These are phyloP conservation scores for Nephrotoma guestfalica DNA, from an alignment of 2,888 invertebrate genomes.

Conservation along the genomic window DNA sequence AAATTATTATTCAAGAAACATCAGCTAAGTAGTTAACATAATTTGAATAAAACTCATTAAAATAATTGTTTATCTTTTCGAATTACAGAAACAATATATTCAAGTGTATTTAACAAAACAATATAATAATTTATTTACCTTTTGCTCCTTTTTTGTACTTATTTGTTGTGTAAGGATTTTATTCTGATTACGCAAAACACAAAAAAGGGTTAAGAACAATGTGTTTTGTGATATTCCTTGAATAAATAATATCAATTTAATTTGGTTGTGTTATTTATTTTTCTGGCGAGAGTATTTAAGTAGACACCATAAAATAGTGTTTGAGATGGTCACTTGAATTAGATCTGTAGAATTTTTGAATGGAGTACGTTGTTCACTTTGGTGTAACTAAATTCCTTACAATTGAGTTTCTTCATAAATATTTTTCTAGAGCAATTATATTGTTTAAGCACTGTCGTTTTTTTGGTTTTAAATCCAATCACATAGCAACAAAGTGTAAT, in stretches of 20 bases:
- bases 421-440: too few relatives aligned
- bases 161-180: neutral
- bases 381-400: too few relatives aligned
- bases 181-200: neutral
- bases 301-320: neutral
- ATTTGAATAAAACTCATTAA: neutral
- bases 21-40: neutral
- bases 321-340: too few relatives aligned
- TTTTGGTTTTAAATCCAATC: too few relatives aligned
- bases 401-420: too few relatives aligned
- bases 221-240: neutral
- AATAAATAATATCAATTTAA: neutral
- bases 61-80: neutral
- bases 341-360: too few relatives aligned
- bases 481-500: too few relatives aligned
- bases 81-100: neutral
- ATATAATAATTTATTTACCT: neutral
- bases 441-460: too few relatives aligned
- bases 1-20: neutral
- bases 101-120: neutral
- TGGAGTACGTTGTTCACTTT: too few relatives aligned
- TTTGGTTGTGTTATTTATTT: neutral
- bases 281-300: neutral
- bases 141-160: neutral
- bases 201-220: neutral